Percentiles rank a stretch among this genome's conserved stretches.
phyloP scores from a whole-genome alignment of 2,113 vertebrate species.

The Caloenas nicobarica region DNA sequence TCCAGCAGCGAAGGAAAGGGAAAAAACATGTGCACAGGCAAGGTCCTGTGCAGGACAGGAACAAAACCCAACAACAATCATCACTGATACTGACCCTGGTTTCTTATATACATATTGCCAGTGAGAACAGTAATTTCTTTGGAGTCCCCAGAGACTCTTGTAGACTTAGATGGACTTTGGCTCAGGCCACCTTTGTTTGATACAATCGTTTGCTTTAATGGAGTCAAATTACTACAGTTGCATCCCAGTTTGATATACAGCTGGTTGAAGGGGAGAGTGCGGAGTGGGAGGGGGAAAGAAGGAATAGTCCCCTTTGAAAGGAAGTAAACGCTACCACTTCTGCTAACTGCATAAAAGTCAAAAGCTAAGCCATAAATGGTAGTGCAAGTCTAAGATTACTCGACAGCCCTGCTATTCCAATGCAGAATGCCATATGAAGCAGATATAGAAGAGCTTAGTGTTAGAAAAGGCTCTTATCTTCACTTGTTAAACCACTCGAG shows the following conservation, averaged over 20 bases:
- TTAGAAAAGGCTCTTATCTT: constrained; percentile 39
- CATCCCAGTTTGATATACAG: neutral
- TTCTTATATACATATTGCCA: neutral
- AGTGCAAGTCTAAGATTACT: neutral
- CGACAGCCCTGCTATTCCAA: constrained; percentile 9
- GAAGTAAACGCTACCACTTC: constrained; percentile 15
- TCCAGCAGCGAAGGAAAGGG: neutral
- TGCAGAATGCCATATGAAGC: neutral
- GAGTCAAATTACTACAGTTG: neutral
- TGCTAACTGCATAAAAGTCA: constrained; percentile 26
- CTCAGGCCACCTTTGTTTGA: neutral
- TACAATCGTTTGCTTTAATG: constrained; percentile 1
- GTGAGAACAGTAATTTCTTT: neutral
- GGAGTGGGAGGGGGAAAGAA: neutral
- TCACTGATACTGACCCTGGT: neutral
- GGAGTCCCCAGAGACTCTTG: neutral
- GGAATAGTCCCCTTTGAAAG: constrained; percentile 3
- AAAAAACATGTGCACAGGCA: neutral
- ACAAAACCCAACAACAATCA: neutral
- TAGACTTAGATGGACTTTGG: neutral
- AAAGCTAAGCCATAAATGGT: constrained; percentile 34
- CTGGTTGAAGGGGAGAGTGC: neutral
- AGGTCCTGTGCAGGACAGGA: neutral
- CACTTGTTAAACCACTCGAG: neutral
- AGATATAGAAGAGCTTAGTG: constrained; percentile 24